Conservation (phyloP, 2,888 invertebrate genomes). For the Pseudococcus longispinus region DNA sequence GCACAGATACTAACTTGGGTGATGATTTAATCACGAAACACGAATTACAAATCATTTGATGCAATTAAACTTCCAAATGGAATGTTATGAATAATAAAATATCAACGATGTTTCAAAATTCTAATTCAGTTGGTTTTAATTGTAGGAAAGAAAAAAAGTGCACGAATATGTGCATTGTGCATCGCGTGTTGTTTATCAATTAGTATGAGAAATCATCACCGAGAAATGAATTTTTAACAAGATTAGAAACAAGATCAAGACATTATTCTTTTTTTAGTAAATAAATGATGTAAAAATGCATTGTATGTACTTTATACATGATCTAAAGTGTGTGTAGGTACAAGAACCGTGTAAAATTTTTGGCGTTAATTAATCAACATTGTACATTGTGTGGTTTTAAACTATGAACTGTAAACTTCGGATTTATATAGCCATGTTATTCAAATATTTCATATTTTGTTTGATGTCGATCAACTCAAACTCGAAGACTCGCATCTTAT, state of each 20-base stretch:
- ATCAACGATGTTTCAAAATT: background rate
- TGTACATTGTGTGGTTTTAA: too few species aligned
- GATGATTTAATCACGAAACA: constrained; percentile 42
- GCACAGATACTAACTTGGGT: background rate
- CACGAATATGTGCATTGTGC: background rate
- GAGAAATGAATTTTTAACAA: constrained; percentile 21
- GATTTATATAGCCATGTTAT: background rate
- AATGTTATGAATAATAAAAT: background rate
- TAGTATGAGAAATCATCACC: background rate
- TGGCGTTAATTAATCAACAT: background rate
- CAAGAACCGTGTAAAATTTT: background rate
- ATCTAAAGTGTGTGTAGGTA: background rate
- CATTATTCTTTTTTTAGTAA: background rate
- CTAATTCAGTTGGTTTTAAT: background rate
- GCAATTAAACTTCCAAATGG: constrained; percentile 32
- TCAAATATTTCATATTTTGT: too few species aligned
- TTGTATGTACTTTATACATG: background rate
- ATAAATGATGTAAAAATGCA: background rate
- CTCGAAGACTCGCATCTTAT: too few species aligned
- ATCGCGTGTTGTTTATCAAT: constrained; percentile 25
- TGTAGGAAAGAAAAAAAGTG: background rate
- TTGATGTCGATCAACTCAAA: background rate
- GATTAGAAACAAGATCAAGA: background rate
- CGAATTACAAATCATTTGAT: constrained; percentile 36
- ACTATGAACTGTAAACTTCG: too few species aligned